Evolutionary conservation across 2,888 invertebrate species (phyloP), one percentile per base, ranked within the genome.

Genomic region (Nipponacmea schrenckii): DNA sequence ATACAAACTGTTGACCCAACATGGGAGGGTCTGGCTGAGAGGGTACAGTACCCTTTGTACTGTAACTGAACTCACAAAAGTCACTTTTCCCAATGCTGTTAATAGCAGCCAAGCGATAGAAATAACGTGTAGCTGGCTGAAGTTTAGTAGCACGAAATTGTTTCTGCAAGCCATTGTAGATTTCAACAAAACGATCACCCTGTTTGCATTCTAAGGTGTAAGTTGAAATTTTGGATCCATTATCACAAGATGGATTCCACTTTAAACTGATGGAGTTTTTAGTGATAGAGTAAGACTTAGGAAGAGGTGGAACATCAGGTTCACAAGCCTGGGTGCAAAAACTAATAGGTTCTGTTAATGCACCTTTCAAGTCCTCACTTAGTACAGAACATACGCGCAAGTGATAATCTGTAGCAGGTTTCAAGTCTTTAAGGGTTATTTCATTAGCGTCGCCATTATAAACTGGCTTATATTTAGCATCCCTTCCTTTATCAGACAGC

Each of bases 341-440:
- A 80, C 93, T 93, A 74, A 93, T 92, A 70, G 94, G 93, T 84
- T 94, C 94, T 74, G 94, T 94, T 12, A 93, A 92, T 56, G 92
- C 92, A 68, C 95, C 95, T 77, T 93, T 92, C 76, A 93, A 87
- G 85, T 93, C 93, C 79, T 95, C 94, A 31, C 67, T 69, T 77
- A 94, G 90, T 83, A 93, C 92, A 80, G 94, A 94, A 89, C 94
- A 94, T 62, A 89, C 85, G 78, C 94, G 93, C 80, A 96, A 93
- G 74, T 93, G 93, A 90, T 96, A 96, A 87, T 95, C 94, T 86
- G 94, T 94, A n/a, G 94, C 95, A 17, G 96, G 96, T 87, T 93
- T 92, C 83, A 96, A 90, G 89, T 96, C 95, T 88, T 94, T 93
- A 76, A 96, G 93, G 81, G 90, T 90, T 76, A 83, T 88, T 81